phyloP scores from a whole-genome alignment of 2,113 vertebrate species.

The Rhinoptilus africanus region DNA sequence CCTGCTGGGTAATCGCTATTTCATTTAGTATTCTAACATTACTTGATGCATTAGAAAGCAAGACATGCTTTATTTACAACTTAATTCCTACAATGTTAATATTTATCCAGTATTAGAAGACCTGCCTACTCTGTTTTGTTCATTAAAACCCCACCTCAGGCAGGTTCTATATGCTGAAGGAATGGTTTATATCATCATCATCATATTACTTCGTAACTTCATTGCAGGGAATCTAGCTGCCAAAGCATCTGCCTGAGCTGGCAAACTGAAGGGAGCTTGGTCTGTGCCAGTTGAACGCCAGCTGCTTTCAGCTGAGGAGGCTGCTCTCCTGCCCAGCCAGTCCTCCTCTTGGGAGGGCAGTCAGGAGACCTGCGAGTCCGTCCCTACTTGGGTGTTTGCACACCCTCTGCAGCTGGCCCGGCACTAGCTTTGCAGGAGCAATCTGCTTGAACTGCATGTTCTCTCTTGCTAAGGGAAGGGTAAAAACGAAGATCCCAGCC shows the following conservation, averaged over 20 bases:
- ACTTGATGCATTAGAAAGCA: background rate
- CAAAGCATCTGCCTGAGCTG: background rate
- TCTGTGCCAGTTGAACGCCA: background rate
- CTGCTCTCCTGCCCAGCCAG: background rate
- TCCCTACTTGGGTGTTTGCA: background rate
- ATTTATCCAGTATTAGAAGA: background rate
- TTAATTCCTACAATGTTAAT: background rate
- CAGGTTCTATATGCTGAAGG: background rate
- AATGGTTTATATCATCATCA: background rate
- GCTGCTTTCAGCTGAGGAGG: background rate
- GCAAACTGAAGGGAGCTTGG: background rate
- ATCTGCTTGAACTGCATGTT: background rate
- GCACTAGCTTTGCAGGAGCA: background rate
- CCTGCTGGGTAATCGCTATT: background rate
- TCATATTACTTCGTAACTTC: background rate
- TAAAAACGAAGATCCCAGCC: background rate
- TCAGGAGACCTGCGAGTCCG: fast-evolving
- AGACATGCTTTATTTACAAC: background rate
- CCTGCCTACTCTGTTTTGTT: background rate
- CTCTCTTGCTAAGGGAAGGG: background rate
- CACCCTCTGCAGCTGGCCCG: background rate
- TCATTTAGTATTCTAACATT: background rate
- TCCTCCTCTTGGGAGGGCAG: background rate
- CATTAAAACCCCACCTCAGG: background rate
- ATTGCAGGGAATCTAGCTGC: background rate